These are phyloP conservation scores for Acrobasis suavella DNA, from an alignment of 2,888 invertebrate species.

Conservation along the genomic window DNA sequence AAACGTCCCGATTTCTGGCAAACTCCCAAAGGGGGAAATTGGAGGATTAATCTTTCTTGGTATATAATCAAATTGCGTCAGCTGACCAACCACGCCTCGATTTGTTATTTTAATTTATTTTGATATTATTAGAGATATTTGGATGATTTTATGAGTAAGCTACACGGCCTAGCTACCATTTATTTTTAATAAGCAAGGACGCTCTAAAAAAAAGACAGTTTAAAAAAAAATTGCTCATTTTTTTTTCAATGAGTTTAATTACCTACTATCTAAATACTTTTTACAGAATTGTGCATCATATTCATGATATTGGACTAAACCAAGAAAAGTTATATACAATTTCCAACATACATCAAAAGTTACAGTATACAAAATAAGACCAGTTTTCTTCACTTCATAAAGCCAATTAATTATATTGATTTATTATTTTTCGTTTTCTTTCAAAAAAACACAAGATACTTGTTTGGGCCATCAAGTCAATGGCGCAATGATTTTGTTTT, in stretches of 20 bases:
- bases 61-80: background rate
- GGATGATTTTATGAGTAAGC: background rate
- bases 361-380: background rate
- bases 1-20: constrained; percentile 1
- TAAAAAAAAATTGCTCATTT: too few species aligned
- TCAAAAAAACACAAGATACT: too few species aligned
- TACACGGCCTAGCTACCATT: background rate
- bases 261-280: background rate
- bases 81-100: background rate
- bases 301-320: background rate
- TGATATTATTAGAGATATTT: background rate
- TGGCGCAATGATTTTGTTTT: too few species aligned
- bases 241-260: too few species aligned
- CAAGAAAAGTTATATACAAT: background rate
- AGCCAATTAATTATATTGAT: too few species aligned
- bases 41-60: background rate
- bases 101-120: background rate
- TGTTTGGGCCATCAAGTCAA: too few species aligned
- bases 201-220: too few species aligned
- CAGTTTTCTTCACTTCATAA: too few species aligned
- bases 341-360: background rate
- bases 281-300: background rate
- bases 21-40: background rate
- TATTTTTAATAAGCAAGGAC: too few species aligned
- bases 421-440: too few species aligned